These are phyloP conservation scores for Papilio dardanus DNA, from an alignment of 1,140 invertebrate genomes.

Conservation along the genomic window DNA sequence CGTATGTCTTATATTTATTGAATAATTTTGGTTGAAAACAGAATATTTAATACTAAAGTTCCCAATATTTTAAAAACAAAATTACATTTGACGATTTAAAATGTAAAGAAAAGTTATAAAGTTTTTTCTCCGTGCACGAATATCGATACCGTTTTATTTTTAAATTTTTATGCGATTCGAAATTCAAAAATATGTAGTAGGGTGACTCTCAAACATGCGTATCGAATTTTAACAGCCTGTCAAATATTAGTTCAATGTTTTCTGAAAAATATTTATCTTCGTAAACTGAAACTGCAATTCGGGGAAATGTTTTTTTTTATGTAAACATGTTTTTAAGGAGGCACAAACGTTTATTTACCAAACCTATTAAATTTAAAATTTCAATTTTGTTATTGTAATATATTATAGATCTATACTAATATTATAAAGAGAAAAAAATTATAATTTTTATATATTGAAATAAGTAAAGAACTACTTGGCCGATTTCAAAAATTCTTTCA, in stretches of 20 bases:
- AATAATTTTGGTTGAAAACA: not conserved
- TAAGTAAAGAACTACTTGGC: too few relatives aligned
- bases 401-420: too few relatives aligned
- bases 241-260: constrained; percentile 6
- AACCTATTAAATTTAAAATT: not conserved
- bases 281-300: not conserved
- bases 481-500: too few relatives aligned
- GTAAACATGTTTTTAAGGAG: too few relatives aligned
- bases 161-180: not conserved
- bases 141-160: not conserved
- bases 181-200: not conserved
- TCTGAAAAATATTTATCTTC: constrained; percentile 15
- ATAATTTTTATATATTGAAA: too few relatives aligned
- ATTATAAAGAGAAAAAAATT: too few relatives aligned
- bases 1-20: not conserved
- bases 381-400: too few relatives aligned
- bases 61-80: not conserved
- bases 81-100: not conserved
- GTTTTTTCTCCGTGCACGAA: not conserved
- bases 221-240: constrained; percentile 32
- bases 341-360: not conserved
- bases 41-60: not conserved
- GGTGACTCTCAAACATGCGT: not conserved
- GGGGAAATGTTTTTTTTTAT: not conserved
- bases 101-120: not conserved